These are phyloP conservation scores for Okapia johnstoni DNA, from an alignment of 2,113 vertebrate genomes.

Conservation along the genomic window DNA sequence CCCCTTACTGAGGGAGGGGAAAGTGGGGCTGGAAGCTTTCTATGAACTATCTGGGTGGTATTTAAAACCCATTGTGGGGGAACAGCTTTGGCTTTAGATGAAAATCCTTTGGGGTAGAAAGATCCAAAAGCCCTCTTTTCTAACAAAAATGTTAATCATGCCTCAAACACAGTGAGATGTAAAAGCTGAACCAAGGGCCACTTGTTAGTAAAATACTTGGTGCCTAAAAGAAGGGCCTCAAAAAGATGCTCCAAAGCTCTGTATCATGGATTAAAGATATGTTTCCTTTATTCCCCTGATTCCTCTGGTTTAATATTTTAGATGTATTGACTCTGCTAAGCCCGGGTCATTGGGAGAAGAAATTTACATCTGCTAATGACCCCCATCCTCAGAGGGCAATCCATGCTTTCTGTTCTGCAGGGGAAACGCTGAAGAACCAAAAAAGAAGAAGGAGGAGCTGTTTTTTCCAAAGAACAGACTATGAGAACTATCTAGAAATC, in stretches of 20 bases:
- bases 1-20: neutral
- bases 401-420: neutral
- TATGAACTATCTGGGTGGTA: neutral
- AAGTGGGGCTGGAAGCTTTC: neutral
- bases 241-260: conserved; percentile 36
- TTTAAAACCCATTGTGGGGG: neutral
- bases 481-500: neutral
- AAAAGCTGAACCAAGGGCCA: conserved; percentile 9
- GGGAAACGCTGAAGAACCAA: neutral
- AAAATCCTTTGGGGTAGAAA: conserved; percentile 15
- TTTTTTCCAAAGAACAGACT: neutral
- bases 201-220: conserved; percentile 32
- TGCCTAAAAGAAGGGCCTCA: neutral
- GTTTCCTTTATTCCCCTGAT: conserved; percentile 28
- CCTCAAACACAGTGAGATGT: conserved; percentile 7
- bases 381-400: neutral
- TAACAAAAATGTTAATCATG: conserved; percentile 34
- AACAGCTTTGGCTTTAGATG: neutral
- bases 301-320: conserved; percentile 44
- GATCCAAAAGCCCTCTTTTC: conserved; percentile 23
- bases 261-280: conserved; percentile 2
- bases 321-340: neutral
- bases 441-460: neutral
- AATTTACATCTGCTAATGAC: conserved; percentile 31
- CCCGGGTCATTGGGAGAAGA: neutral